Base-by-base conservation (phyloP, 2,113 vertebrate species). In the Nanorana parkeri region DNA sequence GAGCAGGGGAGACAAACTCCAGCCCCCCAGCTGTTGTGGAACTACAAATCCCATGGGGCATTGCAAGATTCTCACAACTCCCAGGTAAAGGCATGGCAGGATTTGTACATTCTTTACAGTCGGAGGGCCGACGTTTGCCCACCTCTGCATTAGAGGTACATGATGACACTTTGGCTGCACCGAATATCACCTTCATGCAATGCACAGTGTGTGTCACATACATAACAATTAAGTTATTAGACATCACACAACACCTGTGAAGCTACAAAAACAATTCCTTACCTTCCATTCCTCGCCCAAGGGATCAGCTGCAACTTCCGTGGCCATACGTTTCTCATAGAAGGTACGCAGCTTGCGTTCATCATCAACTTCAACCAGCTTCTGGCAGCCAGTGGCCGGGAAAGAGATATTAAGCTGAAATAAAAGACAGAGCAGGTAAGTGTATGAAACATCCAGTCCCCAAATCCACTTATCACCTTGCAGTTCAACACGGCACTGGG, bases 231-330 rank as follows among this genome's bases (percentile, higher is more conserved):
- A 36, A 36, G 5, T 36, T 36, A 36, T 36, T 36, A 36, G 32
- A 5, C 55, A 74, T n/a, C n/a, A 17, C 73, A 41, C 16, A 11
- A n/a, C 20, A 15, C n/a, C 23, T 29, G 23, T 11, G 24, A 17
- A 74, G 4, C 10, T 5, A 19, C 6, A 47, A 3, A 19, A 16
- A 47, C 26, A 6, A 17, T 5, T 7, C 4, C 88, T 91, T 86
- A 99, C 98, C 95, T 99, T 99, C 98, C 97, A 99, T 76, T 99
- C 97, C 85, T 99, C 97, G 0, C 98, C 98, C 65, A 99, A 92
- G 19, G 96, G 92, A 76, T 99, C 97, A 23, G 97, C 98, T 0
- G 95, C 68, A 3, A 99, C 97, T 66, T 99, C 98, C 0, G 97
- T 95, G 78, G 98, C 97, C 97, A 99, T 99, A 0, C 97, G 95